A percentile compares a stretch with the other conserved stretches of the same genome.
Conservation (phyloP, 2,888 invertebrate species). For the Escarpia spicata region DNA sequence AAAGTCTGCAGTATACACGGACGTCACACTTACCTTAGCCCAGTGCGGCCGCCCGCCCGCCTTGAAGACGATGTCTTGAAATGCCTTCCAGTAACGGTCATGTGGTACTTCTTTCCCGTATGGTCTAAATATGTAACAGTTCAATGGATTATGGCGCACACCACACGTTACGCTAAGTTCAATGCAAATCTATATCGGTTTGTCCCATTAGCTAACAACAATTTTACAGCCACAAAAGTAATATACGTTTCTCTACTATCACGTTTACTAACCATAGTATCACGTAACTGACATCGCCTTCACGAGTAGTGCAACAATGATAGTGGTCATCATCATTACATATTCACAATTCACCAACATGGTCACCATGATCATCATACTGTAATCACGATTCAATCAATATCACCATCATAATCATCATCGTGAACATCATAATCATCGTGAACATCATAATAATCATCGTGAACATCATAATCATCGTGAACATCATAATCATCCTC, state of each 20-base stretch:
- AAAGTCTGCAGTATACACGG: neutral
- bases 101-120: constrained; percentile 55
- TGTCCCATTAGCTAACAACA: neutral
- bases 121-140: constrained; percentile 49
- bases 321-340: no score
- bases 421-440: neutral
- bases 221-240: neutral
- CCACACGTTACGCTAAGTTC: no score
- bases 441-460: neutral
- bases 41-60: constrained; percentile 64
- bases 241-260: neutral
- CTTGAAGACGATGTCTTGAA: constrained; percentile 55
- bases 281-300: neutral
- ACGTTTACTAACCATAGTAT: no score
- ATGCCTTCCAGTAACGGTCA: constrained; percentile 57
- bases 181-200: neutral
- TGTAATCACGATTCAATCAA: neutral
- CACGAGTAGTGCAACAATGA: neutral
- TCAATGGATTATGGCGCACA: neutral
- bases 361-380: neutral
- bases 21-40: constrained; percentile 53
- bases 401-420: neutral
- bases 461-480: neutral
- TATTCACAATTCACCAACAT: neutral
- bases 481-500: neutral